Evolutionary conservation across 2,888 invertebrate species (phyloP), one percentile per base, ranked within the genome.

Genomic region (Dryadula phaetusa): DNA sequence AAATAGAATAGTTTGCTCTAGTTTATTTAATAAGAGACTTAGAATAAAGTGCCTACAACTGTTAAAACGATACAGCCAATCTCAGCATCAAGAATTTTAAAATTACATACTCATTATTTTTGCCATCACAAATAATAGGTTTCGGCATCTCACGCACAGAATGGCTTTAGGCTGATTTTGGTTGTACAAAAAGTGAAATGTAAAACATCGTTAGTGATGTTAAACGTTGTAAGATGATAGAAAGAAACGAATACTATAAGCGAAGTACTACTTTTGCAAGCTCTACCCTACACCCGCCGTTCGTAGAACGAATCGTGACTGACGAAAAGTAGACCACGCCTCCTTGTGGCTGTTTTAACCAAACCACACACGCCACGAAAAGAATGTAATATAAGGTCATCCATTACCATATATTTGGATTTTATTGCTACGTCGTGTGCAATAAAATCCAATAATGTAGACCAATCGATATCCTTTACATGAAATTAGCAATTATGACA

Each of bases 1-100:
- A 73, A 72, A 67, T 73, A 65, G 70, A 67, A 58, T 62, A 62
- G 54, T 40, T 52, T 69, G 66, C 16, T 64, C 56, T 56, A 60
- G 62, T 67, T 69, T 42, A 69, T 54, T 46, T 69, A 58, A 12
- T 49, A 58, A 62, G 60, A 60, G 34, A 37, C 46, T 34, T 58
- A 44, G 20, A 34, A 40, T 42, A 16, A 60, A 14, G 42, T 32
- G n/a, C n/a, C n/a, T n/a, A 32, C 28, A 44, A 28, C 2, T 42
- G 42, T 42, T 60, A 18, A 28, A 16, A 6, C 16, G 18, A 44
- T 25, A 42, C 18, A 18, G 28, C 18, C 12, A 16, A 34, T 25
- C 28, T 60, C 6, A 32, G 32, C 28, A 25, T 18, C 18, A 46
- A 32, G 8, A 60, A 46, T 44, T 40, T 56, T 28, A 14, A 32